These are phyloP conservation scores for Chalcosyrphus nemorum DNA, from an alignment of 2,888 invertebrate species.

Conservation along the genomic window DNA sequence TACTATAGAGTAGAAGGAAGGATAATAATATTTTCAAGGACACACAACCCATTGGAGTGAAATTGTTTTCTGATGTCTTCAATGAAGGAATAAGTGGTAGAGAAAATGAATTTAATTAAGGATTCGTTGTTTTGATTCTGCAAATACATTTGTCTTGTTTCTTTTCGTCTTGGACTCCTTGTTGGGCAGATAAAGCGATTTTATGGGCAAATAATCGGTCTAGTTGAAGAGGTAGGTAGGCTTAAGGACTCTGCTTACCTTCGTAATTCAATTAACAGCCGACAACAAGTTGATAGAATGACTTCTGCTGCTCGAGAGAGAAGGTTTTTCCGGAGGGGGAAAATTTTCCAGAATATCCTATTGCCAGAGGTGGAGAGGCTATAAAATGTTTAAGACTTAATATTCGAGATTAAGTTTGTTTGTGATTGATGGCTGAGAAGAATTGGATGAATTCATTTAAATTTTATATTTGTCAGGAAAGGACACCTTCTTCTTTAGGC, in stretches of 20 bases:
- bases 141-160: no score
- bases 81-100: constrained; percentile 4
- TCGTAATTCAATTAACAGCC: not conserved
- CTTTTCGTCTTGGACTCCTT: not conserved
- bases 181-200: not conserved
- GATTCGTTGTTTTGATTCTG: not conserved
- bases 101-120: constrained; percentile 29
- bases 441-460: no score
- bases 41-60: not conserved
- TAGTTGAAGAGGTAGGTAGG: not conserved
- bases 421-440: not conserved
- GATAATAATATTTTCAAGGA: constrained; percentile 29
- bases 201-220: not conserved
- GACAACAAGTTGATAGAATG: not conserved
- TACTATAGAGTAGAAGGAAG: not conserved
- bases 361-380: no score
- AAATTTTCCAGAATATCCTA: no score
- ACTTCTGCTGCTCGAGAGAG: not conserved
- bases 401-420: no score
- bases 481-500: no score
- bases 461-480: no score
- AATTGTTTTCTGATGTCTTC: constrained; percentile 26
- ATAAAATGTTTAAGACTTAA: no score
- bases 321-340: no score
- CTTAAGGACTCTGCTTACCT: not conserved